Percentiles rank a stretch among this genome's conserved stretches.
Conservation (phyloP, 2,113 vertebrate species). For the Scophthalmus maximus region DNA sequence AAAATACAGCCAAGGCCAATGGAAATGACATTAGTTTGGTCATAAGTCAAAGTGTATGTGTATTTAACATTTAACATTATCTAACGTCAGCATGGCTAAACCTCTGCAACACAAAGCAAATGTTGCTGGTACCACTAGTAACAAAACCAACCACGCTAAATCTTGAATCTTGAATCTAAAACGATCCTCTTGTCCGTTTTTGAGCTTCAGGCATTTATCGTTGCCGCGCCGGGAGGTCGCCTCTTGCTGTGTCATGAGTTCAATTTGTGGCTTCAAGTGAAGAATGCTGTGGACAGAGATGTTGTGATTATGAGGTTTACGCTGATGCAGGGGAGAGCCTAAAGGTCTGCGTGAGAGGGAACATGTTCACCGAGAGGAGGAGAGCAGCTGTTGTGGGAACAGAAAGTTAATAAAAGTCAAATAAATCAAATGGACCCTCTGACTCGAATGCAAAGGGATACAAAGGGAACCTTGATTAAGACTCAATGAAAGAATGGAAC, state of each 20-base stretch:
- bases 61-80: no score
- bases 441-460: slow-evolving; percentile 16
- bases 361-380: slow-evolving; percentile 25
- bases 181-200: slow-evolving; percentile 6
- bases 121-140: neutral
- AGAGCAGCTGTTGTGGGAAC: slow-evolving; percentile 24
- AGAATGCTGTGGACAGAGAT: slow-evolving; percentile 71
- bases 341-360: slow-evolving; percentile 36
- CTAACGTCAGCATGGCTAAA: no score
- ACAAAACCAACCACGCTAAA: neutral
- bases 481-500: no score
- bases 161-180: neutral
- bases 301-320: slow-evolving; percentile 71
- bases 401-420: slow-evolving; percentile 22
- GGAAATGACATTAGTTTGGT: no score
- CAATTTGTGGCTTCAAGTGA: slow-evolving; percentile 68
- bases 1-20: no score
- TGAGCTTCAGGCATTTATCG: slow-evolving; percentile 23
- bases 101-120: neutral
- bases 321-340: slow-evolving; percentile 53
- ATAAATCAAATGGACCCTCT: neutral
- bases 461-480: slow-evolving; percentile 14
- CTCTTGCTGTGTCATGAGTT: slow-evolving; percentile 57
- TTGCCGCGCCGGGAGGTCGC: slow-evolving; percentile 19
- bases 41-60: no score